A percentile compares a stretch with the other conserved stretches of the same genome.
Conservation (phyloP, 2,797 vertebrate species). For the Tokudaia tokunoshimensis region DNA sequence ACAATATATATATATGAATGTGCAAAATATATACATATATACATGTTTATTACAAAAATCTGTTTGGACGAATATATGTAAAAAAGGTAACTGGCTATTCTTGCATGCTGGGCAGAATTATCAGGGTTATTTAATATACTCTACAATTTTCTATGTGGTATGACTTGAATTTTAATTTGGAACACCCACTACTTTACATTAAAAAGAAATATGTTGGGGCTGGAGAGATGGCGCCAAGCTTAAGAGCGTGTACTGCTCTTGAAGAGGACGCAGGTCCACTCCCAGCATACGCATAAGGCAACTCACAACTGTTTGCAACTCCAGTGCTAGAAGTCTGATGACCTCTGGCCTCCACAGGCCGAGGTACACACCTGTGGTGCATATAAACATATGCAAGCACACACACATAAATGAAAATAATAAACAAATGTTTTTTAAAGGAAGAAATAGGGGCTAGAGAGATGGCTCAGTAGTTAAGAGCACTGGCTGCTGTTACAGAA, state of each 20-base stretch:
- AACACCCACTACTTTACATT: background rate
- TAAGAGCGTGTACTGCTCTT: background rate
- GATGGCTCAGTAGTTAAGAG: background rate
- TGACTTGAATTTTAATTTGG: conserved; percentile 42
- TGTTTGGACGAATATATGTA: background rate
- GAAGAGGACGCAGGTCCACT: background rate
- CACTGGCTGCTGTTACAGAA: background rate
- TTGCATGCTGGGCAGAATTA: background rate
- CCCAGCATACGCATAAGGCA: background rate
- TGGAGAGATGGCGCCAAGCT: background rate
- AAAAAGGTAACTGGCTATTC: background rate
- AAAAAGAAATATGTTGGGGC: background rate
- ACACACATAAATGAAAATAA: background rate
- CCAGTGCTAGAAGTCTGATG: background rate
- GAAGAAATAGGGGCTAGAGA: background rate
- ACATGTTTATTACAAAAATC: background rate
- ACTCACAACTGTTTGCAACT: background rate
- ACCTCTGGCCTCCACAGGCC: background rate
- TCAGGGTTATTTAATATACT: background rate
- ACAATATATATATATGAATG: background rate
- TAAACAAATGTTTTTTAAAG: too few species aligned
- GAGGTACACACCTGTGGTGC: background rate
- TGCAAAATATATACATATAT: too few species aligned
- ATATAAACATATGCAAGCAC: background rate
- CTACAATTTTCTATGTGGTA: background rate